A percentile compares a stretch with the other conserved stretches of the same genome.
Evolutionary conservation across 2,797 vertebrate genomes (phyloP).

Genomic region (Epinephelus coioides): DNA sequence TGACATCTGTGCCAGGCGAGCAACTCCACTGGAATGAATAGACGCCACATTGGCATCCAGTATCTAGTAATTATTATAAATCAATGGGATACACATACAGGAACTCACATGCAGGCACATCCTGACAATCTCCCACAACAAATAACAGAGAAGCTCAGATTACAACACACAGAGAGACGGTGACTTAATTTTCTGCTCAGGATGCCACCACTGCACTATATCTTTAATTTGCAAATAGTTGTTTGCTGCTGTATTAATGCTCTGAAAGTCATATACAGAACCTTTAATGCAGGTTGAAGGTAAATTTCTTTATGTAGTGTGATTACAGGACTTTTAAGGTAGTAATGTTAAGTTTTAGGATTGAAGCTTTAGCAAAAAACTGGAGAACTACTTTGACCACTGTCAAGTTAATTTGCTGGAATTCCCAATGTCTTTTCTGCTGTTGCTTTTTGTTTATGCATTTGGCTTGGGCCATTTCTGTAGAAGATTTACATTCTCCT

Average conservation of each 20-base stretch:
- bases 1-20: too few relatives aligned
- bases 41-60: too few relatives aligned
- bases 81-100: too few relatives aligned
- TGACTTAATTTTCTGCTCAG: neutral
- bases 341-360: neutral
- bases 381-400: neutral
- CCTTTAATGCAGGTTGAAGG: neutral
- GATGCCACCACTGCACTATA: too few relatives aligned
- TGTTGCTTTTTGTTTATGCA: neutral
- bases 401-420: neutral
- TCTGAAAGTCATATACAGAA: neutral
- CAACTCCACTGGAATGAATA: too few relatives aligned
- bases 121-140: too few relatives aligned
- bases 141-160: too few relatives aligned
- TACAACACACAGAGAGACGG: too few relatives aligned
- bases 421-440: neutral
- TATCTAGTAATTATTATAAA: too few relatives aligned
- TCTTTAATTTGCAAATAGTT: too few relatives aligned
- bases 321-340: neutral
- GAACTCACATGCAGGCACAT: too few relatives aligned
- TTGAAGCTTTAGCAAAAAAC: neutral
- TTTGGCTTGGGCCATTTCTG: slow-evolving; percentile 1
- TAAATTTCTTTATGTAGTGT: neutral
- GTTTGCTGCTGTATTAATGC: too few relatives aligned
- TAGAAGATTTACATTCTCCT: slow-evolving; percentile 2